A percentile compares a stretch with the other conserved stretches of the same genome.
These are phyloP conservation scores for Sebastes cheni DNA, from an alignment of 2,797 vertebrate species.

Conservation along the genomic window DNA sequence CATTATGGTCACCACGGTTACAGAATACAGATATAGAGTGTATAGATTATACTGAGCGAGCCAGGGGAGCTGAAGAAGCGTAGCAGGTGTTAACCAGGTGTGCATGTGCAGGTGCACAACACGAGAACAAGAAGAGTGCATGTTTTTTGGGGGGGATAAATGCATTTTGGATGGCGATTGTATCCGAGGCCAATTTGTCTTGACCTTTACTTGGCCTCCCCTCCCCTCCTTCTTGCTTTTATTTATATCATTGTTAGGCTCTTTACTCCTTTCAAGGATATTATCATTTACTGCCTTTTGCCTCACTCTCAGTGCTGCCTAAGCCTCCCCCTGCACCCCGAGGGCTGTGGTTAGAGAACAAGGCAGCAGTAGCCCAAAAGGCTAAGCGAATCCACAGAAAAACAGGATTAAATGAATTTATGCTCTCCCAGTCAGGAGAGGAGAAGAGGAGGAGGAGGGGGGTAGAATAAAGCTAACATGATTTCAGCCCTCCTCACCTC, in stretches of 20 bases:
- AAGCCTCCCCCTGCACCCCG: conserved; percentile 66
- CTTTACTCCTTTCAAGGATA: conserved; percentile 73
- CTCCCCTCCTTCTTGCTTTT: conserved; percentile 35
- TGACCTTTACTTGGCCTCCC: conserved; percentile 67
- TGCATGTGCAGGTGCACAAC: background rate
- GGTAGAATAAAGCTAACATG: conserved; percentile 82
- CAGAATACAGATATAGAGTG: background rate
- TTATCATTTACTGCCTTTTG: conserved; percentile 76
- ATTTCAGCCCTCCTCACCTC: conserved; percentile 86
- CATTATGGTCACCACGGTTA: background rate
- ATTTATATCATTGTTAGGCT: conserved; percentile 73
- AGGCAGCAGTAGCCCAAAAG: conserved; percentile 76
- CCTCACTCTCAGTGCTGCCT: conserved; percentile 60
- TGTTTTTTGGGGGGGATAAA: background rate
- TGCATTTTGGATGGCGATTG: conserved; percentile 25
- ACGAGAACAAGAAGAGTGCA: background rate
- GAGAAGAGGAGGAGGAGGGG: conserved; percentile 31
- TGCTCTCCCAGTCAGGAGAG: conserved; percentile 76
- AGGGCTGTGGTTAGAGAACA: conserved; percentile 74
- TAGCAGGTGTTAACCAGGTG: conserved; percentile 32
- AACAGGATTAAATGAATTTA: conserved; percentile 88
- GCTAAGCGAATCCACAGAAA: conserved; percentile 81
- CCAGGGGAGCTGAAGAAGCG: background rate
- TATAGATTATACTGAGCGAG: background rate
- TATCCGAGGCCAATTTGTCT: conserved; percentile 43